Evolutionary conservation across 2,888 invertebrate species (phyloP).

Genomic region (Agrenia bidenticulata): DNA sequence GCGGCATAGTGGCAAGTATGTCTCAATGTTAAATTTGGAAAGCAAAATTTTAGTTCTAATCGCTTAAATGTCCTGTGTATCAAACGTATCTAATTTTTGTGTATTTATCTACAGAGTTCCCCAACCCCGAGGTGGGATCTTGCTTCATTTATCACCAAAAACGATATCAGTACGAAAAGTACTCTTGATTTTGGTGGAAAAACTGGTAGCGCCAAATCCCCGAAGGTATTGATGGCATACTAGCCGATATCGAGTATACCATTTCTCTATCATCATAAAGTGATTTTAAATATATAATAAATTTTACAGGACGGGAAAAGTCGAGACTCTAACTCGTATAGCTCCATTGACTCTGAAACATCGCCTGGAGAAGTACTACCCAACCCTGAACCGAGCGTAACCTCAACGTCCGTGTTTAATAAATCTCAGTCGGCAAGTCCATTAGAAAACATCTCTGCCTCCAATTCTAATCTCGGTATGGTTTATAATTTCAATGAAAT

Average conservation of each 20-base stretch:
- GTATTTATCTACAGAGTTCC: conserved; percentile 32
- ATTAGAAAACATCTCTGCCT: conserved; percentile 28
- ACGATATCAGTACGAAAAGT: conserved; percentile 17
- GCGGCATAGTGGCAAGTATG: too few relatives aligned
- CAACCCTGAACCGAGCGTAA: conserved; percentile 46
- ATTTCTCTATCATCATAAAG: too few relatives aligned
- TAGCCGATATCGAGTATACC: too few relatives aligned
- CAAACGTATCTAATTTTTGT: too few relatives aligned
- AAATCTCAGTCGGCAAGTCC: conserved; percentile 48
- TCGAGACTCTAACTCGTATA: conserved; percentile 6
- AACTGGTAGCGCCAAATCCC: conserved; percentile 40
- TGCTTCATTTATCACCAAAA: conserved; percentile 35
- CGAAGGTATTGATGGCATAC: conserved; percentile 32
- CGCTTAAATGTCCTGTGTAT: too few relatives aligned
- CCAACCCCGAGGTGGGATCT: conserved; percentile 46
- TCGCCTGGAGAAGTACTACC: conserved; percentile 38
- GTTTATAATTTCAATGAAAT: background rate
- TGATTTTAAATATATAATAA: too few relatives aligned
- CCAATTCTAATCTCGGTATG: conserved; percentile 26
- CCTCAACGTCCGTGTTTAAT: conserved; percentile 46
- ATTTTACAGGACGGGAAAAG: conserved; percentile 30
- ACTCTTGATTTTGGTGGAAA: background rate
- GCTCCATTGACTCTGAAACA: conserved; percentile 39
- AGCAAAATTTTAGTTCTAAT: too few relatives aligned
- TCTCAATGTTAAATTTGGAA: too few relatives aligned